Base-by-base conservation (phyloP, 1,140 invertebrate species). In the Drosophila varians region DNA sequence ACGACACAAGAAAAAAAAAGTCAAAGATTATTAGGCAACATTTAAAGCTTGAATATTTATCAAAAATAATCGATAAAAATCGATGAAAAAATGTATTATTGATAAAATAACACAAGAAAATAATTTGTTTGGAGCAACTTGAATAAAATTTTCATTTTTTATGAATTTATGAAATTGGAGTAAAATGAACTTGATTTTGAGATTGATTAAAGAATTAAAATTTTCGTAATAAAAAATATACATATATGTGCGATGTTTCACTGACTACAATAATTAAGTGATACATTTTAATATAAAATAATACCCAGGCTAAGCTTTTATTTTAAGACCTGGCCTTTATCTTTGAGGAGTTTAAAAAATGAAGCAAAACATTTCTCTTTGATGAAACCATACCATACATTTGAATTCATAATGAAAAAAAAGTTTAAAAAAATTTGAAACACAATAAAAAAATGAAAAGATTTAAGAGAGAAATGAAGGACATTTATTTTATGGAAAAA, bases 401-500 rank as follows among this genome's bases (percentile, higher is more conserved):
- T n/a, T 2, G 11, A 14, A 26, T 38, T 18, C 11, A 4, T 0
- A 21, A 52, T 25, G 0, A 19, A 0, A 42, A 60, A 31, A 43
- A 16, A n/a, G 12, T 28, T 0, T 7, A 45, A 31, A 1, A 16
- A 2, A 48, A 53, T 49, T 16, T 18, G 7, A 52, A 38, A 45
- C 9, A 38, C 3, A 58, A 48, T 4, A 16, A 54, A n/a, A 54
- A 28, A 26, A 42, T 19, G 5, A 26, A 18, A 18, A 38, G 47
- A 38, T 12, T 43, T 19, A 14, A 68, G 61, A 66, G 40, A 46
- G 42, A 71, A 72, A 72, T 71, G 25, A 68, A 47, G 64, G 48
- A 73, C 83, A 88, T 60, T 76, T 83, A 88, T 61, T 56, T 78
- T 78, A 88, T 84, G 57, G 52, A 86, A 90, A 89, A 84, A 69